Percentiles rank a stretch among this genome's conserved stretches.
Conservation (phyloP, 1,140 invertebrate species). For the Lucilia sericata region DNA sequence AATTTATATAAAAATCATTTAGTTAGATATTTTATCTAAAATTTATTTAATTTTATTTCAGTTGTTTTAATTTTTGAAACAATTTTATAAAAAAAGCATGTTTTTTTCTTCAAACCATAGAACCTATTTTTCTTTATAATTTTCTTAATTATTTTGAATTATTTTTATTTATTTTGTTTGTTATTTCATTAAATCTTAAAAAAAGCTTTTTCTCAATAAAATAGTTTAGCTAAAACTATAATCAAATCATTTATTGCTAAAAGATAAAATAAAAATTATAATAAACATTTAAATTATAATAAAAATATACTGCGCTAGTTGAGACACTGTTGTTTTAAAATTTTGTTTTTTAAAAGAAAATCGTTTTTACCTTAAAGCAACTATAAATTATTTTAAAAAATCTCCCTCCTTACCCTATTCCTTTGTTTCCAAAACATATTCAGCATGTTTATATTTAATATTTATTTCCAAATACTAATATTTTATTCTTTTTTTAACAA, state of each 20-base stretch:
- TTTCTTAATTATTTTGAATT: constrained; percentile 30
- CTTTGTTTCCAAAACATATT: not conserved
- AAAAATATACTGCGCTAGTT: constrained; percentile 44
- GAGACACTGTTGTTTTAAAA: constrained; percentile 45
- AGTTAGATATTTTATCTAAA: no score
- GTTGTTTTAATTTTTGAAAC: not conserved
- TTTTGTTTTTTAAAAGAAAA: not conserved
- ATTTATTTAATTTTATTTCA: no score
- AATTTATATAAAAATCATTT: no score
- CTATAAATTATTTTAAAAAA: not conserved
- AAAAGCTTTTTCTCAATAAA: not conserved
- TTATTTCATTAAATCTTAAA: not conserved
- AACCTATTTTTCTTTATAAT: no score
- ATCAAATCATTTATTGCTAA: not conserved
- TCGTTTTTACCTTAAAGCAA: not conserved
- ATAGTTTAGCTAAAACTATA: not conserved
- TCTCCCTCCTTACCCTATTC: not conserved
- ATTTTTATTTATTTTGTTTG: constrained; percentile 33
- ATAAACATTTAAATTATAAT: not conserved
- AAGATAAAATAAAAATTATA: no score
- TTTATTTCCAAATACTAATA: constrained; percentile 4
- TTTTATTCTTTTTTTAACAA: constrained; percentile 14
- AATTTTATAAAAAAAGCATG: not conserved
- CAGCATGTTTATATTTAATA: not conserved
- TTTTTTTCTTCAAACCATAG: not conserved